Percentiles rank a stretch among this genome's conserved stretches.
phyloP scores from a whole-genome alignment of 2,888 invertebrate species.

The Dioctria rufipes region DNA sequence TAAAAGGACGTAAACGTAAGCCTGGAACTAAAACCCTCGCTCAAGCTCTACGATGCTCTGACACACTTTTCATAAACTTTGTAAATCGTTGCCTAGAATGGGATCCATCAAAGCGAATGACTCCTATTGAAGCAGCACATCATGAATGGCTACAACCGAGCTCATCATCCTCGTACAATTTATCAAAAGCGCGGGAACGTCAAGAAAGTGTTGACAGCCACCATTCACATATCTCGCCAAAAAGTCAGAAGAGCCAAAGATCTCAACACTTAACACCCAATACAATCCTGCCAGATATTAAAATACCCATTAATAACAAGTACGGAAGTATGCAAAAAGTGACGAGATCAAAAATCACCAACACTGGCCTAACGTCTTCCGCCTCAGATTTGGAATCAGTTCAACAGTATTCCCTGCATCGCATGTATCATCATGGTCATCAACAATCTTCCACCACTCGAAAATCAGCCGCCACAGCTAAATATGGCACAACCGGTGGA shows the following conservation, averaged over 20 bases:
- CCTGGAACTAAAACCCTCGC: conserved; percentile 88
- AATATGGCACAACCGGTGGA: conserved; percentile 29
- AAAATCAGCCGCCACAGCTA: conserved; percentile 57
- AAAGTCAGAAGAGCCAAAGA: conserved; percentile 60
- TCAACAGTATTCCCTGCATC: conserved; percentile 70
- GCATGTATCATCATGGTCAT: conserved; percentile 67
- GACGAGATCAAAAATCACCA: conserved; percentile 68
- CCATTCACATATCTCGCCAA: conserved; percentile 66
- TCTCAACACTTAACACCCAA: conserved; percentile 64
- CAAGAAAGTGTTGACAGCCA: conserved; percentile 60
- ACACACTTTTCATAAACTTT: conserved; percentile 92
- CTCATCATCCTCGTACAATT: conserved; percentile 70
- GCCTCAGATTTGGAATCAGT: conserved; percentile 68
- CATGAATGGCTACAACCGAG: conserved; percentile 88
- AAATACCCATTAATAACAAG: conserved; percentile 65
- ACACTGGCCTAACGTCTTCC: conserved; percentile 67
- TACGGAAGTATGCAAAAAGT: conserved; percentile 70
- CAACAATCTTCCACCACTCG: conserved; percentile 66
- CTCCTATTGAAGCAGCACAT: conserved; percentile 89
- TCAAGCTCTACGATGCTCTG: conserved; percentile 87
- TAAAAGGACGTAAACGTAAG: conserved; percentile 91
- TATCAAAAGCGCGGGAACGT: conserved; percentile 60
- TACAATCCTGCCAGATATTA: conserved; percentile 69
- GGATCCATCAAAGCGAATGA: conserved; percentile 93
- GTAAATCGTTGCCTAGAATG: conserved; percentile 92